phyloP scores from a whole-genome alignment of 2,888 invertebrate species.

The Melitaea athalia region DNA sequence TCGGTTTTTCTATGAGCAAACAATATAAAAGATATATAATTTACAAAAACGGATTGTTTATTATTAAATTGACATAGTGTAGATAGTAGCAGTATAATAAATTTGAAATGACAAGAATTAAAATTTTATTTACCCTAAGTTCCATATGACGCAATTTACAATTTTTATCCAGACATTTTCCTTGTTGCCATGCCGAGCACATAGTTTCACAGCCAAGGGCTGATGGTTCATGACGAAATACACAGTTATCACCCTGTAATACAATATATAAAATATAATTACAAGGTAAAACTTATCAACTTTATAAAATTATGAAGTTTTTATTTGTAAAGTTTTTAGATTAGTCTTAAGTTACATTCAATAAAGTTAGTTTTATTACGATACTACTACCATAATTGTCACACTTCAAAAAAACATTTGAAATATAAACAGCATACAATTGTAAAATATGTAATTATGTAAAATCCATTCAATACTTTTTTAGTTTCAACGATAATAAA shows the following conservation, averaged over 20 bases:
- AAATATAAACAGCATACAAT: conserved; percentile 18
- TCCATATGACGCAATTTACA: conserved; percentile 94
- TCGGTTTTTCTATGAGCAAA: conserved; percentile 86
- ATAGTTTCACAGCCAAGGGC: conserved; percentile 92
- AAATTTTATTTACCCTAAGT: conserved; percentile 83
- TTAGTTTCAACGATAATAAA: background rate
- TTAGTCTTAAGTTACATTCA: background rate
- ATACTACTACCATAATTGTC: conserved; percentile 10
- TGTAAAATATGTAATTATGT: conserved; percentile 21
- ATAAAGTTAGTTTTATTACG: no score
- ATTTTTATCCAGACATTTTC: conserved; percentile 88
- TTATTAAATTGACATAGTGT: background rate
- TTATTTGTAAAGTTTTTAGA: background rate
- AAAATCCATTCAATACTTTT: conserved; percentile 18
- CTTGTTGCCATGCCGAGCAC: conserved; percentile 91
- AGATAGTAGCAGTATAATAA: background rate
- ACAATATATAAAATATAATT: conserved; percentile 7
- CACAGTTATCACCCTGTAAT: conserved; percentile 88
- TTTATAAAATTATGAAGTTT: background rate
- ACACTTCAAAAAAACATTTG: conserved; percentile 33
- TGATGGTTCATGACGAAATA: conserved; percentile 91
- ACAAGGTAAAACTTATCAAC: background rate
- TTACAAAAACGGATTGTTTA: no score
- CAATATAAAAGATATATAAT: background rate
- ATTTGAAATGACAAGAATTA: background rate